Conservation (phyloP, 2,797 vertebrate species). For the Nothura maculosa region DNA sequence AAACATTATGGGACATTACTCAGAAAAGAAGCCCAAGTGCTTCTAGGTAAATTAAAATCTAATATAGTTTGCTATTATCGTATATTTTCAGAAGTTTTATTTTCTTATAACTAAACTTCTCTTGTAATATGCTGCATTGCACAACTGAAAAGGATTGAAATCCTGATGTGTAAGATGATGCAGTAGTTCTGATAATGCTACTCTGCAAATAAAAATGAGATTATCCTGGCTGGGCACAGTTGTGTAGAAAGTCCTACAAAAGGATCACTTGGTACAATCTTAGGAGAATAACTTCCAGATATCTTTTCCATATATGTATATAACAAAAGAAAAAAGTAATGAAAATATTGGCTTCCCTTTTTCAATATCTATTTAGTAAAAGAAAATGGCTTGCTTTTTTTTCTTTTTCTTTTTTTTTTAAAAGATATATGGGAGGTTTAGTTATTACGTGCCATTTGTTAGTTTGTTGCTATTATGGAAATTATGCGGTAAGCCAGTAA, state of each 20-base stretch:
- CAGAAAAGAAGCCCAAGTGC: not conserved
- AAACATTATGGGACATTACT: not conserved
- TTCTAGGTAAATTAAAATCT: rapidly evolving
- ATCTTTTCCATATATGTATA: not conserved
- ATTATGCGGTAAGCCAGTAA: not conserved
- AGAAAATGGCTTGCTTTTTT: not conserved
- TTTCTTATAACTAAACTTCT: not conserved
- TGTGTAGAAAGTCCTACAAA: constrained; percentile 65
- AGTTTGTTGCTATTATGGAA: constrained; percentile 11
- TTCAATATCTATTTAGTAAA: not conserved
- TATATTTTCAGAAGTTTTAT: not conserved
- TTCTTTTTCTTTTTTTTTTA: no score
- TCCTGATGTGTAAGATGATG: not conserved
- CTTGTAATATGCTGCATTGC: not conserved
- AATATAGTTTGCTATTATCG: rapidly evolving
- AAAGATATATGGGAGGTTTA: not conserved
- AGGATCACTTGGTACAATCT: constrained; percentile 69
- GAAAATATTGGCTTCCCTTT: not conserved
- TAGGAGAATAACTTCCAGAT: not conserved
- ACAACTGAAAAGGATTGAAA: constrained; percentile 6
- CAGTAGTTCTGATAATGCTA: not conserved
- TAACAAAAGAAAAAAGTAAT: not conserved
- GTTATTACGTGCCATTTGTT: not conserved
- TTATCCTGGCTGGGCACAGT: not conserved
- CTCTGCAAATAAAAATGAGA: not conserved